phyloP scores from a whole-genome alignment of 1,140 invertebrate genomes.

The Physella acuta region DNA sequence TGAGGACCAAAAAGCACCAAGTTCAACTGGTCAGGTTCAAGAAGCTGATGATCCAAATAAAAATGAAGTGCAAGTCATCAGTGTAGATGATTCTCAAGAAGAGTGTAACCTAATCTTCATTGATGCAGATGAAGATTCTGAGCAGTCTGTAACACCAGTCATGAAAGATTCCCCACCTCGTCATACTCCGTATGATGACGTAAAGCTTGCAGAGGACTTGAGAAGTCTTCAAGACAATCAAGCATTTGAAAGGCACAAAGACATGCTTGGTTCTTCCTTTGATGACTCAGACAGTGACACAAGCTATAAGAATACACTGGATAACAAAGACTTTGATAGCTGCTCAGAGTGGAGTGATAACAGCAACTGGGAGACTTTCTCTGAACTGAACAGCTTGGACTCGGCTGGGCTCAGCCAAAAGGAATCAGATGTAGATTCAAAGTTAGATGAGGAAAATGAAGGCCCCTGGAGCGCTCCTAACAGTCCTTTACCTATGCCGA shows the following conservation, averaged over 20 bases:
- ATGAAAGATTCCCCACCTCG: background rate
- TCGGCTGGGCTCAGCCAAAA: background rate
- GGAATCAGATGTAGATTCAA: background rate
- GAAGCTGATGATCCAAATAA: too few relatives aligned
- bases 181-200: background rate
- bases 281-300: background rate
- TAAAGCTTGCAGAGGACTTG: background rate
- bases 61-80: too few relatives aligned
- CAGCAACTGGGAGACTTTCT: conserved; percentile 15
- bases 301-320: background rate
- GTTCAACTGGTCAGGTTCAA: too few relatives aligned
- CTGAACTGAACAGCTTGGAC: background rate
- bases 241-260: too few relatives aligned
- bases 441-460: background rate
- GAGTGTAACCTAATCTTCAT: conserved; percentile 3
- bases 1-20: too few relatives aligned
- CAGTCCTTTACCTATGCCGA: conserved; percentile 8
- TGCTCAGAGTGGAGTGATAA: conserved; percentile 12
- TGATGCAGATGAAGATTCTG: conserved; percentile 1
- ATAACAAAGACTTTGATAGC: background rate
- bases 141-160: conserved; percentile 1
- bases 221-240: too few relatives aligned
- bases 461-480: conserved; percentile 13
- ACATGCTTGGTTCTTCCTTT: too few relatives aligned
- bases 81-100: too few relatives aligned